phyloP scores from a whole-genome alignment of 2,113 vertebrate genomes.

The Myiozetetes cayanensis region DNA sequence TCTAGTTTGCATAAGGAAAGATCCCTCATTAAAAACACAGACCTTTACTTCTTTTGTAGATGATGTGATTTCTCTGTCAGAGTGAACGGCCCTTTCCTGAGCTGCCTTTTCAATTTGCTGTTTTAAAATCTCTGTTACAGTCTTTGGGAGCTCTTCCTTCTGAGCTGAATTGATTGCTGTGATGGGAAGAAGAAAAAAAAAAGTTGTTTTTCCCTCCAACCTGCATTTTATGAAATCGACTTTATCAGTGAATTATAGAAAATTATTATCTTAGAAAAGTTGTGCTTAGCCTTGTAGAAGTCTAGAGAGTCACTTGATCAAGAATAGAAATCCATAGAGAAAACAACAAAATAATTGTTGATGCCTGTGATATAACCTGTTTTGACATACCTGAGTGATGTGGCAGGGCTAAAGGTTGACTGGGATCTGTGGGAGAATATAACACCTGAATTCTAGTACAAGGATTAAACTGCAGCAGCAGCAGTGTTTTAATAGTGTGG shows the following conservation, averaged over 20 bases:
- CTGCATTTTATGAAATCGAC: not conserved
- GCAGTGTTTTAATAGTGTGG: not conserved
- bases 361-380: not conserved
- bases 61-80: slow-evolving; percentile 59
- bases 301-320: not conserved
- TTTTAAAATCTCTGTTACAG: slow-evolving; percentile 88
- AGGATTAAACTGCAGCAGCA: not conserved
- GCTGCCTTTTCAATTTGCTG: slow-evolving; percentile 89
- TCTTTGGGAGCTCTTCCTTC: slow-evolving; percentile 84
- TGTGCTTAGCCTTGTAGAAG: not conserved
- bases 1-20: not conserved
- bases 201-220: not conserved
- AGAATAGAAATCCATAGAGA: not conserved
- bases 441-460: not conserved
- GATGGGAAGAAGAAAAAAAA: slow-evolving; percentile 22
- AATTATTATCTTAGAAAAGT: not conserved
- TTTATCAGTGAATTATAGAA: not conserved
- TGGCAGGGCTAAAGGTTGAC: not conserved
- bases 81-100: slow-evolving; percentile 72
- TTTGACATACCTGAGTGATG: not conserved
- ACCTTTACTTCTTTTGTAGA: slow-evolving; percentile 88
- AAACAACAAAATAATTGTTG: not conserved
- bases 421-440: not conserved
- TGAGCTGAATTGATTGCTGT: slow-evolving; percentile 74
- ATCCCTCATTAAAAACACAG: not conserved